Percentiles rank a stretch among this genome's conserved stretches.
These are phyloP conservation scores for Diarsia dahlii DNA, from an alignment of 2,888 invertebrate genomes.

Conservation along the genomic window DNA sequence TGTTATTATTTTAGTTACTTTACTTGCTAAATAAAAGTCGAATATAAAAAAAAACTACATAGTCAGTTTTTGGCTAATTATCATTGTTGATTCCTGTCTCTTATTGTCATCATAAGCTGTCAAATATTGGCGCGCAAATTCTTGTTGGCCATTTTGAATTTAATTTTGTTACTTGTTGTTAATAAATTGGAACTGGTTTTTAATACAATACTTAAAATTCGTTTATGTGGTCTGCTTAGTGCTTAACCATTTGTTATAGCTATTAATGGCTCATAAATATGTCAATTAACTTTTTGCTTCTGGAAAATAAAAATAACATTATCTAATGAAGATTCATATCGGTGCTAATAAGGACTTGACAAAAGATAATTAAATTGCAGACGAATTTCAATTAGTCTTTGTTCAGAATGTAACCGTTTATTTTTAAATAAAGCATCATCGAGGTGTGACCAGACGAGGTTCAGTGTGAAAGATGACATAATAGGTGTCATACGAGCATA, in stretches of 20 bases:
- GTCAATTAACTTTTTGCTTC: background rate
- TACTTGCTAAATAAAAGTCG: background rate
- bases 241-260: background rate
- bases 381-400: conserved; percentile 6
- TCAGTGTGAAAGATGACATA: conserved; percentile 68
- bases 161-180: background rate
- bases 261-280: background rate
- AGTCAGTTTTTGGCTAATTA: background rate
- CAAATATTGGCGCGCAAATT: conserved; percentile 47
- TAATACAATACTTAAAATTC: background rate
- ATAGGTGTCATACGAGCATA: conserved; percentile 55
- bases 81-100: background rate
- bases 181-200: conserved; percentile 8
- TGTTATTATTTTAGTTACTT: background rate
- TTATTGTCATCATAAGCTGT: conserved; percentile 7
- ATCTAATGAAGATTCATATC: background rate
- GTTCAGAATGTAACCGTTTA: conserved; percentile 26
- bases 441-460: conserved; percentile 64
- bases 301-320: conserved; percentile 2
- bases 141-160: background rate
- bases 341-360: background rate
- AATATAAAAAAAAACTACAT: background rate
- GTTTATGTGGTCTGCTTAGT: background rate
- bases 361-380: conserved; percentile 8
- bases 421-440: conserved; percentile 63